Evolutionary conservation across 2,888 invertebrate genomes (phyloP), one percentile per base, ranked within the genome.

Genomic region (Sarcophaga subvicina): DNA sequence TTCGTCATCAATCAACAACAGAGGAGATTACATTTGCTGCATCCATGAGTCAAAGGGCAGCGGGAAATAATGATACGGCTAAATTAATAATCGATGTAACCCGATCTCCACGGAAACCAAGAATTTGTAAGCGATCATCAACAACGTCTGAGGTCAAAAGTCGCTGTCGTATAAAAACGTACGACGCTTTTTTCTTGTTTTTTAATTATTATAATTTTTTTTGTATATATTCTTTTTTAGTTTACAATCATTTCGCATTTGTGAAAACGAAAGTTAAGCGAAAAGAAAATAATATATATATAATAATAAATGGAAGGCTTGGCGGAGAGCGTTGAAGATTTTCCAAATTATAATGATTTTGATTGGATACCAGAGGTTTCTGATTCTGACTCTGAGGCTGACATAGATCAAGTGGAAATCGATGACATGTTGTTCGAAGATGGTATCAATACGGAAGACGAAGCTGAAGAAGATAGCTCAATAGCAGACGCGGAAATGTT

Each of bases 171-270:
- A n/a, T 20, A 63, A 63, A 63, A 69, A 69, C 49, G 22, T 20
- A 17, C 10, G 12, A 2, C 8, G 22, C 12, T 64, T 64, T 64
- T 20, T n/a, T 64, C 12, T 69, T 6, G 69, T 49, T 20, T 91
- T 20, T 20, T 20, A 20, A 20, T 20, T 20, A 91, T 91, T 90
- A n/a, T n/a, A n/a, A n/a, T 91, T 91, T 91, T 91, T 90, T 88
- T 80, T 85, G 20, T 89, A 72, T 71, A 75, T 75, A 75, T 27
- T 67, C 80, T 76, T 27, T 64, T 59, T 79, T 47, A 5, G 5
- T 47, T 47, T 5, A 11, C 47, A 10, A 47, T 10, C 5, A 47
- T 47, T 6, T 20, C 20, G 47, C 25, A 47, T 25, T 54, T 71
- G 71, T 71, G 25, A 25, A 54, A 71, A 71, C 25, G 27, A 27